Percentiles rank a stretch among this genome's conserved stretches.
These are phyloP conservation scores for Cyrtonyx montezumae DNA, from an alignment of 2,113 vertebrate species.

Conservation along the genomic window DNA sequence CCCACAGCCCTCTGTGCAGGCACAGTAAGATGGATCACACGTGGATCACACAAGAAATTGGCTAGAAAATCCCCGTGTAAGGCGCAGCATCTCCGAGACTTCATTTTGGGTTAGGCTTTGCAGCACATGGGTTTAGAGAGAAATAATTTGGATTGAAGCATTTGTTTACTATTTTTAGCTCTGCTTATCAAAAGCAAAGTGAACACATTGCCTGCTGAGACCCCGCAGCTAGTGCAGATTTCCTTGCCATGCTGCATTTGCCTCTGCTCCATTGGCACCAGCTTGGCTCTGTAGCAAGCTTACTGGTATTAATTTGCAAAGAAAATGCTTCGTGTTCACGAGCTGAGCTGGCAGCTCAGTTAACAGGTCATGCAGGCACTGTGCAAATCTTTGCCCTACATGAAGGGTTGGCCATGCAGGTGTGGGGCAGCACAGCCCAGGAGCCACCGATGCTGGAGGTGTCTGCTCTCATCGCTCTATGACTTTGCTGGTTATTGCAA, in stretches of 20 bases:
- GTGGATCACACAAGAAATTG: background rate
- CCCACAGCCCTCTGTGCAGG: fast-evolving
- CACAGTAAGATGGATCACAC: fast-evolving
- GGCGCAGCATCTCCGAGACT: background rate
- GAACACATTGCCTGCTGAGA: background rate
- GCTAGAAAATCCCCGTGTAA: background rate
- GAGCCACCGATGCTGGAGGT: background rate
- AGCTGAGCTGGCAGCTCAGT: background rate
- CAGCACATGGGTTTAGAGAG: background rate
- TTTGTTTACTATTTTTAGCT: background rate
- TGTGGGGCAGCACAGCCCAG: background rate
- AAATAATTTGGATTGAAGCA: background rate
- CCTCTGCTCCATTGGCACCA: background rate
- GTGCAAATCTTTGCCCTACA: background rate
- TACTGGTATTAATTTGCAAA: background rate
- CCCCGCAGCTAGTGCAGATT: background rate
- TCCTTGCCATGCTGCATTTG: constrained; percentile 7
- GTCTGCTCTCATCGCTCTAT: background rate
- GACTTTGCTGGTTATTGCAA: background rate
- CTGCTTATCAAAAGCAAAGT: fast-evolving
- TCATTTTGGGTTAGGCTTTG: fast-evolving
- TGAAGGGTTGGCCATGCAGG: background rate
- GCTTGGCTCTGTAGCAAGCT: background rate
- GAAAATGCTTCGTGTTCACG: fast-evolving
- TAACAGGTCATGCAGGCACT: background rate